A percentile compares a stretch with the other conserved stretches of the same genome.
phyloP scores from a whole-genome alignment of 2,888 invertebrate species.

The Ryuthela nishihirai region DNA sequence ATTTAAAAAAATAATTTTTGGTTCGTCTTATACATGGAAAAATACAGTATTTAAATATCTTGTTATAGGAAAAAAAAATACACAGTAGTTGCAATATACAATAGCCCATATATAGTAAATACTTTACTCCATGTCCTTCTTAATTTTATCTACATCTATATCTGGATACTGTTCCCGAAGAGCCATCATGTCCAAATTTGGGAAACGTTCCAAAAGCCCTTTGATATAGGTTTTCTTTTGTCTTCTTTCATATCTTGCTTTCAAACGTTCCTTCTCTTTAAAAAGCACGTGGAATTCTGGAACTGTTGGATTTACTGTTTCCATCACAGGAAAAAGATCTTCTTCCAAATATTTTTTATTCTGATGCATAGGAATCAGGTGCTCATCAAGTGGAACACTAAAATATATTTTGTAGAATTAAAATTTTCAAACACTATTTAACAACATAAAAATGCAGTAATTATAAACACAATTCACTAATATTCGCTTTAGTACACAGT shows the following conservation, averaged over 20 bases:
- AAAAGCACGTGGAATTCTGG: slow-evolving; percentile 36
- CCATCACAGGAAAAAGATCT: slow-evolving; percentile 59
- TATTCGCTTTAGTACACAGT: too few species aligned
- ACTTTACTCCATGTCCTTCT: slow-evolving; percentile 16
- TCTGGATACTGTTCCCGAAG: slow-evolving; percentile 69
- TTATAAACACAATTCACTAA: too few species aligned
- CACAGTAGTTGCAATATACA: too few species aligned
- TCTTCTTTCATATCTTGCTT: background rate
- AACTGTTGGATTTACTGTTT: slow-evolving; percentile 31
- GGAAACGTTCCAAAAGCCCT: slow-evolving; percentile 66
- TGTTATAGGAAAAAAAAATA: too few species aligned
- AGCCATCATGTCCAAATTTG: slow-evolving; percentile 67
- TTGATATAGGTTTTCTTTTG: slow-evolving; percentile 46
- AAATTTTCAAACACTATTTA: too few species aligned
- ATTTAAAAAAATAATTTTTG: too few species aligned
- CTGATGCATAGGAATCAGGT: slow-evolving; percentile 30
- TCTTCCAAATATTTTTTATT: slow-evolving; percentile 35
- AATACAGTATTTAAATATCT: too few species aligned
- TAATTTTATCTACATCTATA: slow-evolving; percentile 67
- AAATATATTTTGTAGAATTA: too few species aligned
- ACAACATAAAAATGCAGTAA: too few species aligned
- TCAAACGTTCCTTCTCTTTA: slow-evolving; percentile 16
- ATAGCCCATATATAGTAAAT: too few species aligned
- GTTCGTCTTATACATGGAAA: too few species aligned
- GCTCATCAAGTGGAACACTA: slow-evolving; percentile 28